A percentile compares a stretch with the other conserved stretches of the same genome.
Evolutionary conservation across 2,113 vertebrate genomes (phyloP).

Genomic region (Acrocephalus arundinaceus): DNA sequence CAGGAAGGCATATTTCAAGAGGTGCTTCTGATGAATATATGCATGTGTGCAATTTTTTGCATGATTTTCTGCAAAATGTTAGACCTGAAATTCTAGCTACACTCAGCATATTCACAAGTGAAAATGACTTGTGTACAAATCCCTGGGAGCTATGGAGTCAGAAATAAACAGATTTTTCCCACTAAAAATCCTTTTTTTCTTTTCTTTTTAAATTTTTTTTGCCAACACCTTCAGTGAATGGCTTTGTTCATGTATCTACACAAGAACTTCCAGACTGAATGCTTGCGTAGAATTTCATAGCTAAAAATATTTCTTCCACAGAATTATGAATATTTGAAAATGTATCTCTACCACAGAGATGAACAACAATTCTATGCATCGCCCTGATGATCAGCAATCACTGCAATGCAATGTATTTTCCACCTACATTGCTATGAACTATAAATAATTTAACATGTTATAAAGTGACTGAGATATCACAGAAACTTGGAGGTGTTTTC

Average conservation of each 20-base stretch:
- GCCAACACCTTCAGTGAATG: neutral
- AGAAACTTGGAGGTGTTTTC: neutral
- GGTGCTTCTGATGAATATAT: neutral
- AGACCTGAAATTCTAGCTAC: neutral
- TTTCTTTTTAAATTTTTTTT: neutral
- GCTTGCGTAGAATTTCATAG: neutral
- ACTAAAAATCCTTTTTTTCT: neutral
- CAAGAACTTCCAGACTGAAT: neutral
- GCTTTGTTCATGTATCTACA: neutral
- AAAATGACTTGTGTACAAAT: neutral
- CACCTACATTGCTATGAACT: neutral
- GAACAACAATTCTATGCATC: neutral
- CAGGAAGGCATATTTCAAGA: neutral
- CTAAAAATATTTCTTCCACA: neutral
- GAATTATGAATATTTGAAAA: slow-evolving; percentile 40
- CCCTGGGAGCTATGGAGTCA: neutral
- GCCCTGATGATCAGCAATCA: neutral
- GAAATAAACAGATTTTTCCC: neutral
- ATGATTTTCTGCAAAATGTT: neutral
- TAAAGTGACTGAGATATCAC: neutral
- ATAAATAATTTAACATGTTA: slow-evolving; percentile 6
- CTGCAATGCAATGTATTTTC: neutral
- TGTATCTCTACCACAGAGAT: neutral
- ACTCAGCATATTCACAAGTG: neutral
- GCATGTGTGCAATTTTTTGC: neutral